phyloP scores from a whole-genome alignment of 2,888 invertebrate genomes.

The Drosophila kambysellisi region DNA sequence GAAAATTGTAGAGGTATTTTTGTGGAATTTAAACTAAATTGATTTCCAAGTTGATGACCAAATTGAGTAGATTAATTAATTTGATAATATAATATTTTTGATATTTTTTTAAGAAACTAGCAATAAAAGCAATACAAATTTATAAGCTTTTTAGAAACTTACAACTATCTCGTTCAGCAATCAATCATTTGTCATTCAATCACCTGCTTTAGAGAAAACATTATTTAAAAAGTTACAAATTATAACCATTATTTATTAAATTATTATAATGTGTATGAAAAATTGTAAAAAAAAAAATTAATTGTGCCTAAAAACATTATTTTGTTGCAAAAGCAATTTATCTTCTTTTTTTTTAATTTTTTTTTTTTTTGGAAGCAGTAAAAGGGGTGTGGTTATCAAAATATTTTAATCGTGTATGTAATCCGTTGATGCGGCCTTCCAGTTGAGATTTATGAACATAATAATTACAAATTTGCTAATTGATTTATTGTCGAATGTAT shows the following conservation, averaged over 20 bases:
- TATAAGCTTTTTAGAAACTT: background rate
- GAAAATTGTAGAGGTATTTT: background rate
- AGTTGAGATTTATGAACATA: conserved; percentile 82
- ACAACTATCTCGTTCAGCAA: background rate
- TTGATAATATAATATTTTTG: background rate
- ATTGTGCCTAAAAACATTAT: background rate
- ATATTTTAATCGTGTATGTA: conserved; percentile 57
- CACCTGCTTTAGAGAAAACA: background rate
- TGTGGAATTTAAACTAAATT: background rate
- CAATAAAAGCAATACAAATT: too few relatives aligned
- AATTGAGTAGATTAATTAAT: background rate
- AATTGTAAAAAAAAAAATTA: background rate
- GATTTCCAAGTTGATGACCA: background rate
- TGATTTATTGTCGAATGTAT: conserved; percentile 82
- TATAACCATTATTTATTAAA: background rate
- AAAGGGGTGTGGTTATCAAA: conserved; percentile 47
- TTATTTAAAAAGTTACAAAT: background rate
- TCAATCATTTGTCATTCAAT: background rate
- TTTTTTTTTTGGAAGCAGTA: background rate
- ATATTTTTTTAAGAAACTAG: background rate
- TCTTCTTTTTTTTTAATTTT: background rate
- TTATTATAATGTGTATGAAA: background rate
- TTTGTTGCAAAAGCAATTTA: background rate
- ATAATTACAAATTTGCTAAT: conserved; percentile 84
- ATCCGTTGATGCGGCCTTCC: conserved; percentile 51